Conservation (phyloP, 1,140 invertebrate species). For the Rhyacophila brunnea region DNA sequence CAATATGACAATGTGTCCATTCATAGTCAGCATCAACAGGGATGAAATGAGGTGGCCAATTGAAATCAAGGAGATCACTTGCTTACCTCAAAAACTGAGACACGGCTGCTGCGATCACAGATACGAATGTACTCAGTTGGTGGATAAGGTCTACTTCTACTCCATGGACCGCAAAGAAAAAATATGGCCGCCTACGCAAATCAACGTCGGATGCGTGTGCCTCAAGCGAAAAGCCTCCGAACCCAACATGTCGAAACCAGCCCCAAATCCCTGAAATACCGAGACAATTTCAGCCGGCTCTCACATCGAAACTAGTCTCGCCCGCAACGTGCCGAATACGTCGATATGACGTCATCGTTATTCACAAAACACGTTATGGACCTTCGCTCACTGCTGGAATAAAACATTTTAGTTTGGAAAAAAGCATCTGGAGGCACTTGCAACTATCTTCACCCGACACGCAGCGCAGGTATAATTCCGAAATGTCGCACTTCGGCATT, state of each 20-base stretch:
- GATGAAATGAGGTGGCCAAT: conserved; percentile 14
- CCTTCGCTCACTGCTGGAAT: no score
- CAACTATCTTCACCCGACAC: no score
- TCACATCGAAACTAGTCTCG: no score
- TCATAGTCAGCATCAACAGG: conserved; percentile 4
- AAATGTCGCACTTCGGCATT: no score
- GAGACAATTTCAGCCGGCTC: no score
- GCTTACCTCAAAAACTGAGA: background rate
- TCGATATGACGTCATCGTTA: no score
- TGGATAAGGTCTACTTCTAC: conserved; percentile 2
- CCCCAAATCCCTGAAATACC: background rate
- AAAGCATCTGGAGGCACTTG: no score
- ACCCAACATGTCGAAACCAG: background rate
- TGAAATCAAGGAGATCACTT: conserved; percentile 16
- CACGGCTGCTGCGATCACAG: conserved; percentile 6
- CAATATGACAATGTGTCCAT: conserved; percentile 15
- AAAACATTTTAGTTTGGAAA: no score
- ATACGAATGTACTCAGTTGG: conserved; percentile 21
- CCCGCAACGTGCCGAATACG: no score
- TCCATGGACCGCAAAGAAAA: conserved; percentile 4
- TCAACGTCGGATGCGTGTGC: conserved; percentile 24
- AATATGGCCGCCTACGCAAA: background rate
- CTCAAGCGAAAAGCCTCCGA: background rate
- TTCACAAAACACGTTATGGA: no score
- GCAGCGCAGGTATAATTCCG: no score